phyloP scores from a whole-genome alignment of 2,113 vertebrate genomes.

The Canis aureus region DNA sequence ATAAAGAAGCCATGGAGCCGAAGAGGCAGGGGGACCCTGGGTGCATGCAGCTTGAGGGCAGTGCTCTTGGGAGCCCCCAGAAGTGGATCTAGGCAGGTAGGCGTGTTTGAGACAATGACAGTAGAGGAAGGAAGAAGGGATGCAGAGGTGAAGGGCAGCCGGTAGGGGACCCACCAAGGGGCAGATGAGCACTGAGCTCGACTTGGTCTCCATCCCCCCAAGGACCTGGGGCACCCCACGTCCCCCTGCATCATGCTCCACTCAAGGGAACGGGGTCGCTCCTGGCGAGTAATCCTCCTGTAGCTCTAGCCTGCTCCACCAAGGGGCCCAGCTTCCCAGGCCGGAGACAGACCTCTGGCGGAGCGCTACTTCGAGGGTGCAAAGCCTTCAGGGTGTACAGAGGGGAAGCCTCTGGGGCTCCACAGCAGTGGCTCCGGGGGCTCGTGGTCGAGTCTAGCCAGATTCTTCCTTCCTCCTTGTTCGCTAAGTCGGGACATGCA shows the following conservation, averaged over 20 bases:
- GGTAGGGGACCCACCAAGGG: accelerated
- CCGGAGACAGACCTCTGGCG: too few species aligned
- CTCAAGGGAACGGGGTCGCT: accelerated
- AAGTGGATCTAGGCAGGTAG: neutral
- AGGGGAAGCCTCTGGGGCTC: accelerated
- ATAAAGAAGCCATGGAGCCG: accelerated
- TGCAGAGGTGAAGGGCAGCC: accelerated
- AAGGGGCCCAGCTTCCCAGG: accelerated
- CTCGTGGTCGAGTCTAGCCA: neutral
- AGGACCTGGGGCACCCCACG: accelerated
- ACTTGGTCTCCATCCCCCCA: accelerated
- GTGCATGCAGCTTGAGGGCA: accelerated
- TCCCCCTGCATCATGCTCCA: too few species aligned
- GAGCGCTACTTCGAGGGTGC: accelerated
- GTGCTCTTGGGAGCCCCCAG: accelerated
- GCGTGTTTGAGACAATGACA: neutral
- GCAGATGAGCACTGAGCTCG: too few species aligned
- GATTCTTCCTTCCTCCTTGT: neutral
- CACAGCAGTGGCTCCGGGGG: accelerated
- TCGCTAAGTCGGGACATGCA: neutral
- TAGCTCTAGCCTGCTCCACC: accelerated
- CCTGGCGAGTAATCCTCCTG: accelerated
- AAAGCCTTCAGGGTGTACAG: neutral
- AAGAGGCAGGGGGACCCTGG: accelerated
- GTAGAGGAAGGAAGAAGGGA: neutral